Evolutionary conservation across 2,113 vertebrate genomes (phyloP).

Genomic region (Pagrus major): DNA sequence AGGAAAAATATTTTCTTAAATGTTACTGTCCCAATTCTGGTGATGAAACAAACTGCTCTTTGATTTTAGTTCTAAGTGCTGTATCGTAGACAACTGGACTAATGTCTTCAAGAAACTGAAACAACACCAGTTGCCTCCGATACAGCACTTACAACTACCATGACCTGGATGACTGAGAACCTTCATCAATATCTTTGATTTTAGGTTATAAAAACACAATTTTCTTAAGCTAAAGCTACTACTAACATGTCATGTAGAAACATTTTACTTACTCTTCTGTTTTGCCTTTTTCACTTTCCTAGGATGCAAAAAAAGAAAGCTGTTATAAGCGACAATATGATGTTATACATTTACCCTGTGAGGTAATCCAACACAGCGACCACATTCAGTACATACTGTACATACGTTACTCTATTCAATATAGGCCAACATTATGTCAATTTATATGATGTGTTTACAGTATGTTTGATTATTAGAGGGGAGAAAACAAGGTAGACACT

Average conservation of each 20-base stretch:
- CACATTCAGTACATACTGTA: neutral
- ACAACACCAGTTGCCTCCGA: too few relatives aligned
- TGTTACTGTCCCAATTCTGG: neutral
- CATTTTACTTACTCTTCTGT: slow-evolving; percentile 92
- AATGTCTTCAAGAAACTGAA: too few relatives aligned
- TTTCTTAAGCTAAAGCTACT: neutral
- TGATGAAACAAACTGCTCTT: neutral
- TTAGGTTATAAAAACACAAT: neutral
- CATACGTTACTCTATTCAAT: neutral
- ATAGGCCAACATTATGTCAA: neutral
- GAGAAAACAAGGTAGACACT: slow-evolving; percentile 71
- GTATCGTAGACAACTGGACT: too few relatives aligned
- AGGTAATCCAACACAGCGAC: neutral
- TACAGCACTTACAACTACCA: too few relatives aligned
- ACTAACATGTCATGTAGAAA: slow-evolving; percentile 2
- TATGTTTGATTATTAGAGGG: neutral
- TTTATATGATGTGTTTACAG: neutral
- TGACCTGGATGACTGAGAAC: too few relatives aligned
- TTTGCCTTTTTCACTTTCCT: slow-evolving; percentile 99
- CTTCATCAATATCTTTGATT: too few relatives aligned
- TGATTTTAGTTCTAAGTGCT: too few relatives aligned
- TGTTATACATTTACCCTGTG: neutral
- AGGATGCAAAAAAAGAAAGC: slow-evolving; percentile 48
- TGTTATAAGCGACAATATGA: neutral
- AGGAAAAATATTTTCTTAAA: too few relatives aligned